These are phyloP conservation scores for Metacarcinus magister DNA, from an alignment of 2,888 invertebrate species.

Conservation along the genomic window DNA sequence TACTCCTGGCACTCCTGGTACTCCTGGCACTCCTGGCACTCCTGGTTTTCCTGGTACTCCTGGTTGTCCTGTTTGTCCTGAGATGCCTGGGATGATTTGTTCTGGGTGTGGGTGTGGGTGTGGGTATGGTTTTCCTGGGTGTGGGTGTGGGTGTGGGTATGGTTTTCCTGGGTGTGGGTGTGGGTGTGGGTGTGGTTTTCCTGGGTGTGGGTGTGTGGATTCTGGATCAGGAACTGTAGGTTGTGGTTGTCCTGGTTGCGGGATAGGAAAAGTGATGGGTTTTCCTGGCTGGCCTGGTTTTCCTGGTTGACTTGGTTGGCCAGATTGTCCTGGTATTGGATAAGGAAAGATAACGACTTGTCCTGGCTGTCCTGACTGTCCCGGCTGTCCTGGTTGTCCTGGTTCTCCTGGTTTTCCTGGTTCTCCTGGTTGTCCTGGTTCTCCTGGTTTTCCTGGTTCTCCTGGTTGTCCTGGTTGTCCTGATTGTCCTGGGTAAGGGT, in stretches of 20 bases:
- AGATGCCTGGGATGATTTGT: neutral
- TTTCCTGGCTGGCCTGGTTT: neutral
- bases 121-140: neutral
- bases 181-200: neutral
- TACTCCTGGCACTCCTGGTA: neutral
- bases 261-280: neutral
- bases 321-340: neutral
- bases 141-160: neutral
- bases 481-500: conserved; percentile 54
- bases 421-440: neutral
- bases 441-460: neutral
- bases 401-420: conserved; percentile 4
- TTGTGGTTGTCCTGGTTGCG: neutral
- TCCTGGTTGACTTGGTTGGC: neutral
- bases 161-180: neutral
- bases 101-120: neutral
- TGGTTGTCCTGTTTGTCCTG: conserved; percentile 9
- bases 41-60: neutral
- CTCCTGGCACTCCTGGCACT: neutral
- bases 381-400: neutral
- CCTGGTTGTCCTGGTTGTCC: neutral
- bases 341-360: neutral
- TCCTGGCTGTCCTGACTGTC: neutral
- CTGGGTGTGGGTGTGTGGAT: neutral
- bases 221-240: neutral